A percentile compares a stretch with the other conserved stretches of the same genome.
These are phyloP conservation scores for Aramus guarauna DNA, from an alignment of 2,113 vertebrate species.

Conservation along the genomic window DNA sequence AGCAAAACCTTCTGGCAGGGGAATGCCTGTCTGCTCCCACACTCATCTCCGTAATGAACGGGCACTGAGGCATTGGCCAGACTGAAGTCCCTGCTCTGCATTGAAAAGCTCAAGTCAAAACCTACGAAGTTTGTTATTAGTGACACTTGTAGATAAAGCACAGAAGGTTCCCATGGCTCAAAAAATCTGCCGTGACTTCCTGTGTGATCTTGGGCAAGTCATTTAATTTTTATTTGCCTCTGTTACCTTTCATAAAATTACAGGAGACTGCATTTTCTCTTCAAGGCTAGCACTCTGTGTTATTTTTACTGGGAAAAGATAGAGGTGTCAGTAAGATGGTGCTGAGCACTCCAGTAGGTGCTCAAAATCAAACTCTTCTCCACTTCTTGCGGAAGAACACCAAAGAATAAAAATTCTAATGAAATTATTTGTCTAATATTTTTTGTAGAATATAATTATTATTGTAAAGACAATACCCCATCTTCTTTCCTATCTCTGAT, in stretches of 20 bases:
- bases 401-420: neutral
- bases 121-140: neutral
- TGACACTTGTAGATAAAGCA: neutral
- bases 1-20: neutral
- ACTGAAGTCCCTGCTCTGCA: neutral
- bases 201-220: neutral
- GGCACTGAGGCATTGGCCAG: neutral
- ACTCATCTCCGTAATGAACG: neutral
- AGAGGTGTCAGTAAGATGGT: neutral
- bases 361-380: neutral
- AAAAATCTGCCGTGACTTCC: neutral
- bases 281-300: neutral
- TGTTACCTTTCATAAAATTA: neutral
- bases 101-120: neutral
- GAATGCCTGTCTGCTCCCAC: neutral
- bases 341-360: neutral
- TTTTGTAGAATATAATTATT: neutral
- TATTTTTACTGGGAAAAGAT: neutral
- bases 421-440: neutral
- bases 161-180: neutral
- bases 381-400: neutral
- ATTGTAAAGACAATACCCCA: neutral
- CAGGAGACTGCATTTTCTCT: neutral
- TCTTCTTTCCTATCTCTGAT: neutral
- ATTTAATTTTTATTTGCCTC: neutral